Percentiles rank a stretch among this genome's conserved stretches.
phyloP scores from a whole-genome alignment of 2,113 vertebrate genomes.

The Ciconia stormi region DNA sequence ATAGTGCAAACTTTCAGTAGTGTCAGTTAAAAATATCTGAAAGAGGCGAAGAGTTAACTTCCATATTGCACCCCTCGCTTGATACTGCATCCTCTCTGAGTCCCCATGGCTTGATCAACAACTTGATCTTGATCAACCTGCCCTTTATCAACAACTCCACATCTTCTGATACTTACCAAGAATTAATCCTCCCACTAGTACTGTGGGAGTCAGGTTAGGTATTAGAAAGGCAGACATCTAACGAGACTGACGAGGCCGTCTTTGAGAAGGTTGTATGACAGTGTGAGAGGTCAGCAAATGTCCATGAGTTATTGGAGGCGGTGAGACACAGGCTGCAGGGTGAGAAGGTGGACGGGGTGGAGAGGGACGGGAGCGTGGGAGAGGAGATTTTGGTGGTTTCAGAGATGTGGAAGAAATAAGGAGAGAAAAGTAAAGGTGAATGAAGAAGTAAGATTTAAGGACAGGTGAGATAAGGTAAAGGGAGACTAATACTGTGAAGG shows the following conservation, averaged over 20 bases:
- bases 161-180: background rate
- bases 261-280: background rate
- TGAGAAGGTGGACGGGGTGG: background rate
- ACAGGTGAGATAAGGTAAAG: background rate
- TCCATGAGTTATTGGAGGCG: background rate
- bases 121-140: background rate
- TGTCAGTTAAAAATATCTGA: background rate
- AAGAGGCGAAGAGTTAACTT: background rate
- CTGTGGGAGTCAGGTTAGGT: background rate
- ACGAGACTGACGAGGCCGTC: background rate
- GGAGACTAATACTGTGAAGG: background rate
- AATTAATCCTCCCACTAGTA: background rate
- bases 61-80: rapidly evolving
- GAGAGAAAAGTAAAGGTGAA: background rate
- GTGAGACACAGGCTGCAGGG: background rate
- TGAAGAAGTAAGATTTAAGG: background rate
- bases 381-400: background rate
- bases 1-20: background rate
- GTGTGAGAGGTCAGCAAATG: background rate
- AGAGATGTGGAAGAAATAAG: background rate
- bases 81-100: background rate
- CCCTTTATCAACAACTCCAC: background rate
- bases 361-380: rapidly evolving
- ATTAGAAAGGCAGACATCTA: background rate
- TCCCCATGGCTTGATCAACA: background rate